These are phyloP conservation scores for Holcopasites calliopsidis DNA, from an alignment of 1,140 invertebrate species.

Conservation along the genomic window DNA sequence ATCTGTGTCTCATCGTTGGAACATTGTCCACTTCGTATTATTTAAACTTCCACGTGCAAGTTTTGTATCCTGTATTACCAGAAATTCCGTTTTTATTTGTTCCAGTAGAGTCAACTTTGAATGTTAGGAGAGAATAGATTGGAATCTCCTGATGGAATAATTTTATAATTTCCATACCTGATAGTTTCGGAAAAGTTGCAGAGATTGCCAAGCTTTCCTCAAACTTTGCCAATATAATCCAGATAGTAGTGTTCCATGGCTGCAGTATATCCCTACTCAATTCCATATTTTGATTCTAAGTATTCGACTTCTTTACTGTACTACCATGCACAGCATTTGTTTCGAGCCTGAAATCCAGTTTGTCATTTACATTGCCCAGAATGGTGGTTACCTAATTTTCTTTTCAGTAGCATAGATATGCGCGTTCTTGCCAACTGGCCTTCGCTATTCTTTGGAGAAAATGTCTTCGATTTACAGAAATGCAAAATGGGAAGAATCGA, in stretches of 20 bases:
- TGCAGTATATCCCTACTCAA: neutral
- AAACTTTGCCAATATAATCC: constrained; percentile 1
- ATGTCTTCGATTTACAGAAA: neutral
- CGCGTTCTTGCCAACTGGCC: neutral
- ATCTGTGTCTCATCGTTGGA: neutral
- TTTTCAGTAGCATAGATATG: neutral
- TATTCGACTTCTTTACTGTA: neutral
- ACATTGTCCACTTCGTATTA: neutral
- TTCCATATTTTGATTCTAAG: neutral
- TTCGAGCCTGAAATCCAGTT: neutral
- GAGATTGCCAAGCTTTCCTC: neutral
- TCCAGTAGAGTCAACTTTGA: neutral
- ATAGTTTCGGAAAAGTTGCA: neutral
- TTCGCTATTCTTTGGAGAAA: neutral
- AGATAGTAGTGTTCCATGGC: neutral
- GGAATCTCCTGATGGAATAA: neutral
- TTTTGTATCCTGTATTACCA: too few relatives aligned
- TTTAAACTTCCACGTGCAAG: neutral
- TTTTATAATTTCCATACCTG: neutral
- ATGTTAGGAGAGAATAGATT: neutral
- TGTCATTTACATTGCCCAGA: neutral
- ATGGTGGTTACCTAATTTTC: neutral
- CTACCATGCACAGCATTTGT: neutral
- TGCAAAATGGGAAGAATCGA: neutral
- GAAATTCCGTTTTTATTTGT: neutral